Evolutionary conservation across 2,113 vertebrate genomes (phyloP).

Genomic region (Prietella phreatophila): DNA sequence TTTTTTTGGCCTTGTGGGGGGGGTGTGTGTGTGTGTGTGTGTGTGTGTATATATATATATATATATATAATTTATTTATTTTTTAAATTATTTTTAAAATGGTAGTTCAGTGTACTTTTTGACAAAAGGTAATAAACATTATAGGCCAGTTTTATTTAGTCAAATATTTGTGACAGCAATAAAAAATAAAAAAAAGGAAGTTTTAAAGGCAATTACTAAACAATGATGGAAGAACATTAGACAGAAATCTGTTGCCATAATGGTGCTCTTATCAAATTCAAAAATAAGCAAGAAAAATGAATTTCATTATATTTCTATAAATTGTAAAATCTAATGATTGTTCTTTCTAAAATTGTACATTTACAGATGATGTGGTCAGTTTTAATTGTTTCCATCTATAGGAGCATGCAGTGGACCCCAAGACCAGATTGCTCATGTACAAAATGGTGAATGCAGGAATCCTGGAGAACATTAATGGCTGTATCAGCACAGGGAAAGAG

Average conservation of each 20-base stretch:
- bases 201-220: background rate
- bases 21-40: too few relatives aligned
- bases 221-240: background rate
- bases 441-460: constrained; percentile 93
- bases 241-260: background rate
- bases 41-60: too few relatives aligned
- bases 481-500: constrained; percentile 96
- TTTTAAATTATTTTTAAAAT: background rate
- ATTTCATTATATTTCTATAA: background rate
- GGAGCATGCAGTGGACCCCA: constrained; percentile 97
- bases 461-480: constrained; percentile 93
- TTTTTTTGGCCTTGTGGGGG: too few relatives aligned
- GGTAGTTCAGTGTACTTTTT: background rate
- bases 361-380: background rate
- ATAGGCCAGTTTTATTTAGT: background rate
- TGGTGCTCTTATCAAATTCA: background rate
- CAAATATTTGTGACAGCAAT: background rate
- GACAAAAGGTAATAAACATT: background rate
- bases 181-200: background rate
- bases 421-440: constrained; percentile 93
- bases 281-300: background rate
- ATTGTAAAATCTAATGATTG: background rate
- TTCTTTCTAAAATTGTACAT: background rate
- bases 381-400: constrained; percentile 52
- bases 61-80: too few relatives aligned